A percentile compares a stretch with the other conserved stretches of the same genome.
phyloP scores from a whole-genome alignment of 2,888 invertebrate species.

The Cryptops parisi region DNA sequence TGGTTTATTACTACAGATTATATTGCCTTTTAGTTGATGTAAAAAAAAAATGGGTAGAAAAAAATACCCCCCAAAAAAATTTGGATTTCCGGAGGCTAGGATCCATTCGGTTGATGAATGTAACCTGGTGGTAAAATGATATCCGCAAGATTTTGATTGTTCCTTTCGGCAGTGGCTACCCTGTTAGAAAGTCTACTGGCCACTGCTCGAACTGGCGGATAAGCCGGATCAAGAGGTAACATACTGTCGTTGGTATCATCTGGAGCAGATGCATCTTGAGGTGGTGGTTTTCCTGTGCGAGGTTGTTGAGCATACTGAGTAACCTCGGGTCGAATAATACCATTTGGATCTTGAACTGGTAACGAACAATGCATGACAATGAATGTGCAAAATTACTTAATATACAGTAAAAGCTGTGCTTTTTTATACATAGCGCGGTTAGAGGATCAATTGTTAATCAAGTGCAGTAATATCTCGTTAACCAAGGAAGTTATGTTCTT shows the following conservation, averaged over 20 bases:
- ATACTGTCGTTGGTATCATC: conserved; percentile 5
- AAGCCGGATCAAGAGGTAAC: conserved; percentile 12
- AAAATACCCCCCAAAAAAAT: too few species aligned
- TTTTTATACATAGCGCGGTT: too few species aligned
- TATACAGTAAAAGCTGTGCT: too few species aligned
- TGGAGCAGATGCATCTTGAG: background rate
- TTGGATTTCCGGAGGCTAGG: too few species aligned
- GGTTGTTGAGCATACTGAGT: background rate
- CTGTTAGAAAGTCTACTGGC: background rate
- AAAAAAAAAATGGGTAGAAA: too few species aligned
- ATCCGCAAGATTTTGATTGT: background rate
- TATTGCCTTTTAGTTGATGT: too few species aligned
- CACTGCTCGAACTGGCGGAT: conserved; percentile 11
- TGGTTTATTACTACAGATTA: too few species aligned
- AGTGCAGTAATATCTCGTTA: too few species aligned
- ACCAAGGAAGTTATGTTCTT: too few species aligned
- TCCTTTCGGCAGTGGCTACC: background rate
- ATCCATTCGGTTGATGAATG: background rate
- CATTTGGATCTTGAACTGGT: conserved; percentile 14
- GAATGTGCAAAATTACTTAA: too few species aligned
- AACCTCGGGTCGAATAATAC: conserved; percentile 12
- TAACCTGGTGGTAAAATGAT: background rate
- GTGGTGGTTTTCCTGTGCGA: conserved; percentile 9
- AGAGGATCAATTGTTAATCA: too few species aligned
- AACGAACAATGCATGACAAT: too few species aligned